These are phyloP conservation scores for Carcinoscorpius rotundicauda DNA, from an alignment of 1,140 invertebrate genomes.

Conservation along the genomic window DNA sequence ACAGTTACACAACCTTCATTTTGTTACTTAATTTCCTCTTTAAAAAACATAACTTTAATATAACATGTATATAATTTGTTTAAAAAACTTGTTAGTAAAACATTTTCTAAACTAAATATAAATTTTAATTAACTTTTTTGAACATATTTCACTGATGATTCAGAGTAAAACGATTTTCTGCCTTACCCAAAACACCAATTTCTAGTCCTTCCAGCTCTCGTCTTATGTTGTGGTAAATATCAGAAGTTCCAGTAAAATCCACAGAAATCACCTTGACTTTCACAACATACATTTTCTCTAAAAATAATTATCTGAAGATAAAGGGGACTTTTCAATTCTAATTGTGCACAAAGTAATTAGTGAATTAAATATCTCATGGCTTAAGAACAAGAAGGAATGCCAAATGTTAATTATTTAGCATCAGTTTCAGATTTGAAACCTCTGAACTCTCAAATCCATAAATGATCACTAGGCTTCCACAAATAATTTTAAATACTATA, in stretches of 20 bases:
- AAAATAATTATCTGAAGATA: constrained; percentile 4
- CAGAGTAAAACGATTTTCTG: too few species aligned
- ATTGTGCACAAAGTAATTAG: too few species aligned
- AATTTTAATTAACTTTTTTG: not conserved
- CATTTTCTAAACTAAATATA: constrained; percentile 3
- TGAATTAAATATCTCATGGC: too few species aligned
- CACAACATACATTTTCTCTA: constrained; percentile 57
- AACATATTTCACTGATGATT: too few species aligned
- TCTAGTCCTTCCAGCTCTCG: constrained; percentile 62
- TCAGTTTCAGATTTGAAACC: too few species aligned
- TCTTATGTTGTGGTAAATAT: constrained; percentile 62
- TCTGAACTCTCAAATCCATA: too few species aligned
- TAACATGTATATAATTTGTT: not conserved
- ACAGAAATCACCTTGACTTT: constrained; percentile 67
- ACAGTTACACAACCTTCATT: too few species aligned
- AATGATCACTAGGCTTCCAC: too few species aligned
- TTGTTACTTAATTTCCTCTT: not conserved
- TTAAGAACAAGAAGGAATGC: too few species aligned
- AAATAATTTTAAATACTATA: too few species aligned
- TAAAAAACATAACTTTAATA: not conserved
- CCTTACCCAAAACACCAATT: constrained; percentile 59
- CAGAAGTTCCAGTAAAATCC: constrained; percentile 60
- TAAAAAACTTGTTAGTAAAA: not conserved
- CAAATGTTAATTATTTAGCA: too few species aligned
- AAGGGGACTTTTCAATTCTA: too few species aligned